Evolutionary conservation across 2,113 vertebrate species (phyloP), one percentile per base, ranked within the genome.

Genomic region (Nycticryphes semicollaris): DNA sequence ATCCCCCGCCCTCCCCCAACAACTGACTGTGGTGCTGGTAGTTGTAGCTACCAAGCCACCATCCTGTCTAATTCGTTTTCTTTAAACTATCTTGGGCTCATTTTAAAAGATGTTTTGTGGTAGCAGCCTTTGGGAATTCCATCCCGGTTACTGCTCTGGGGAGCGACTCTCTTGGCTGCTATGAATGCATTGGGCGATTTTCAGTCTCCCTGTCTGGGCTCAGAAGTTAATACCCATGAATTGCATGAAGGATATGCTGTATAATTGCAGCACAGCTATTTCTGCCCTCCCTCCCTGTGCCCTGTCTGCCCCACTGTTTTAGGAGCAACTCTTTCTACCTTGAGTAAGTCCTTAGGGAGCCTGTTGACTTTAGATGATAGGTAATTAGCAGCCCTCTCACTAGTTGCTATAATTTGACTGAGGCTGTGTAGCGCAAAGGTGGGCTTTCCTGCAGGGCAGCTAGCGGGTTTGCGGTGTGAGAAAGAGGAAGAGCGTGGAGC

Each of bases 381-480:
- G 20, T 41, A 69, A 53, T 30, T 20, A 70, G 28, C n/a, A 74
- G 37, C 60, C 47, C 13, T 69, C 62, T 84, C 24, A 5, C 41
- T 24, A 10, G 22, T 41, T 48, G 59, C 83, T 56, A 1, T 24
- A 12, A 14, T 17, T 56, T 22, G 78, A 8, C 35, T 3, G n/a
- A 7, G 0, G 0, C 78, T 18, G 51, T 18, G 51, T 12, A 43
- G 73, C 4, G 19, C 35, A 13, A 14, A 47, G 39, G 25, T 50
- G 25, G 37, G 9, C 31, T 10, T 84, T 39, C 57, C 21, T 21
- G 33, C n/a, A 60, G 16, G n/a, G 37, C 15, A 27, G 23, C 35
- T 6, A 6, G 30, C 0, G 6, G n/a, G 31, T 33, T 15, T 1
- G 7, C 1, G 1, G 28, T 18, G 12, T 8, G 4, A 37, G 41